Evolutionary conservation across 2,888 invertebrate species (phyloP).

Genomic region (Linyphia triangularis): DNA sequence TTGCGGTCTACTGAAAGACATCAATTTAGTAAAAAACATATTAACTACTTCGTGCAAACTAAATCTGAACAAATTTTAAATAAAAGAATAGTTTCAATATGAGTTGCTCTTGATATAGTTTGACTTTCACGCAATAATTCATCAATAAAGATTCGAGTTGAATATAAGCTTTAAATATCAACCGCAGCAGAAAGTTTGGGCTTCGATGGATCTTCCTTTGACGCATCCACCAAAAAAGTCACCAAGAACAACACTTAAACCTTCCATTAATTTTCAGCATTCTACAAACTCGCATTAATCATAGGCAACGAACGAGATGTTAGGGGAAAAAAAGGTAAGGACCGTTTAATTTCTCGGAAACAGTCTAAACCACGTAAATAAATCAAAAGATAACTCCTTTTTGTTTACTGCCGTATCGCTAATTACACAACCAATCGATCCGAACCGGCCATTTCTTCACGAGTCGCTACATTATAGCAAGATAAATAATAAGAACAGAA

Average conservation of each 20-base stretch:
- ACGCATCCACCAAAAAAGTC: background rate
- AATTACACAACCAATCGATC: conserved; percentile 34
- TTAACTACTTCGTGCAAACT: no score
- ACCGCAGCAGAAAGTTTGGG: no score
- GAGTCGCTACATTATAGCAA: background rate
- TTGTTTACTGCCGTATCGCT: conserved; percentile 6
- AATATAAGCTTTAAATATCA: no score
- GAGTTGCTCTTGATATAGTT: no score
- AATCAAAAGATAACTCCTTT: conserved; percentile 35
- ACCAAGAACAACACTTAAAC: background rate
- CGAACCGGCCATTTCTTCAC: background rate
- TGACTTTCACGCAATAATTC: no score
- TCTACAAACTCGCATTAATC: conserved; percentile 17
- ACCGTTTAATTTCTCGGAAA: conserved; percentile 22
- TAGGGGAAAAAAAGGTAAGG: background rate
- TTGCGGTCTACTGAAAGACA: no score
- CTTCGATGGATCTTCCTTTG: background rate
- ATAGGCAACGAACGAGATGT: background rate
- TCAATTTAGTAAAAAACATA: no score
- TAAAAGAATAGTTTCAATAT: no score
- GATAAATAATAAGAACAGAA: conserved; percentile 16
- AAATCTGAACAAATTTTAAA: no score
- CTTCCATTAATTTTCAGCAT: conserved; percentile 4
- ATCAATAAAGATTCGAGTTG: no score
- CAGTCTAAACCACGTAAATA: conserved; percentile 18